phyloP scores from a whole-genome alignment of 2,888 invertebrate genomes.

The Lysandra bellargus region DNA sequence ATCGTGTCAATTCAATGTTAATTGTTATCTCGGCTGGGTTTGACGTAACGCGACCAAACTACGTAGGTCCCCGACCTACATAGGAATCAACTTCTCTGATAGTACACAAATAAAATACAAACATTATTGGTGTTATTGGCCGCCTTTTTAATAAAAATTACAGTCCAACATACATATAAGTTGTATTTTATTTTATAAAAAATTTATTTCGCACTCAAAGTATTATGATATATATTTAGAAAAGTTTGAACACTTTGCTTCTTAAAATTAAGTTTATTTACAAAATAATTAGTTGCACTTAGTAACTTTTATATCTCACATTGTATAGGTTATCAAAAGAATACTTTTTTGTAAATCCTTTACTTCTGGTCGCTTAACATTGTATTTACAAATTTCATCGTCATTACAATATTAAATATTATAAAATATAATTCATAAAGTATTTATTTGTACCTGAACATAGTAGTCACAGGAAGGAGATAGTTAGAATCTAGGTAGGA shows the following conservation, averaged over 20 bases:
- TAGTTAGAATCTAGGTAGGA: neutral
- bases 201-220: neutral
- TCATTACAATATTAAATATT: neutral
- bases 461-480: neutral
- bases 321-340: neutral
- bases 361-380: neutral
- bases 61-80: no score
- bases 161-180: no score
- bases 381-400: neutral
- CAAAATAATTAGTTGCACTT: neutral
- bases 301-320: neutral
- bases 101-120: no score
- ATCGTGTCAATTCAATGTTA: no score
- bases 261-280: conserved; percentile 12
- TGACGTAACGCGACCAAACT: no score
- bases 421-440: neutral
- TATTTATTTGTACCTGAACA: neutral
- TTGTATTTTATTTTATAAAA: no score
- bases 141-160: no score
- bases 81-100: no score
- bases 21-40: no score
- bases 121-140: no score
- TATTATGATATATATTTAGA: conserved; percentile 6
- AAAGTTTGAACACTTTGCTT: neutral
- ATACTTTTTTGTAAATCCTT: neutral